Evolutionary conservation across 2,888 invertebrate genomes (phyloP).

Genomic region (Meiosimyza decipiens): DNA sequence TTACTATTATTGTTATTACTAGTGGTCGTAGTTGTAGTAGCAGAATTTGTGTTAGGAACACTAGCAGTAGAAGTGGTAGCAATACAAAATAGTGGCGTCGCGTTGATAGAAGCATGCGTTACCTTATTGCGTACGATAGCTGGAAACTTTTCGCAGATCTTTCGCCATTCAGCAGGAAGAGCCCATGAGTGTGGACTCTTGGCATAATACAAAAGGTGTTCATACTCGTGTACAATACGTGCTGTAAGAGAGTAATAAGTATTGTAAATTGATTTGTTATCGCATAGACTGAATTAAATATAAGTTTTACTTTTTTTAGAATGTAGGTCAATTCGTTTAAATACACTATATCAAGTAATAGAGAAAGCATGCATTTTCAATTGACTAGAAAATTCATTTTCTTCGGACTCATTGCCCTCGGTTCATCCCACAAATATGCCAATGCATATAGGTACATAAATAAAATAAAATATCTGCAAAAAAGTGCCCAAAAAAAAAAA

Average conservation of each 20-base stretch:
- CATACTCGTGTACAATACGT: conserved; percentile 64
- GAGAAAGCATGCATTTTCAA: no score
- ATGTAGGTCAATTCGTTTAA: no score
- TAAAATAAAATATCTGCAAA: no score
- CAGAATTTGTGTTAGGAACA: conserved; percentile 17
- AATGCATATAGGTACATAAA: no score
- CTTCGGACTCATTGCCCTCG: no score
- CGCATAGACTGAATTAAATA: no score
- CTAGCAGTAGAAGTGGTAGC: conserved; percentile 26
- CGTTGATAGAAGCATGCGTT: conserved; percentile 53
- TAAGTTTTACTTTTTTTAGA: no score
- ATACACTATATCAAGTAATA: no score
- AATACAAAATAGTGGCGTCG: conserved; percentile 37
- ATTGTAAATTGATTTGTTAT: no score
- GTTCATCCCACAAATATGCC: no score
- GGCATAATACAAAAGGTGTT: conserved; percentile 63
- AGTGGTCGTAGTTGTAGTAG: conserved; percentile 21
- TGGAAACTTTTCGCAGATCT: conserved; percentile 62
- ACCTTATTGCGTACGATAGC: conserved; percentile 67
- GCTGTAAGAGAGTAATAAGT: conserved; percentile 48
- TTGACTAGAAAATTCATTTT: no score
- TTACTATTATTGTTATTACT: conserved; percentile 38
- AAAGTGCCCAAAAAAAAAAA: no score
- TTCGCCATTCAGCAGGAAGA: conserved; percentile 63
- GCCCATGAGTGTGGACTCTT: conserved; percentile 66